phyloP scores from a whole-genome alignment of 2,113 vertebrate genomes.

The Myotis yumanensis region DNA sequence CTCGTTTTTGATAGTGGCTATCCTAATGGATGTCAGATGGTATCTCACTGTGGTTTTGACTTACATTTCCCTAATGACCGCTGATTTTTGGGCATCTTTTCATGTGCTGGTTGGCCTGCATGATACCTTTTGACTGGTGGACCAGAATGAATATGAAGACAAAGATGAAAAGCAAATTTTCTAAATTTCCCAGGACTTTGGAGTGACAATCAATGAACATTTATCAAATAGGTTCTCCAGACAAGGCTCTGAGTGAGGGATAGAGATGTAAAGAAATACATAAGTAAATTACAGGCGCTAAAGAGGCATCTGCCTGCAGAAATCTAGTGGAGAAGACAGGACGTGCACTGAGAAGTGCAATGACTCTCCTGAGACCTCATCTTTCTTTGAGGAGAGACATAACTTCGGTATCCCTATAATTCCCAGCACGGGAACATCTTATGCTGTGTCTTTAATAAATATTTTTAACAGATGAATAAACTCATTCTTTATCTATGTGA shows the following conservation, averaged over 20 bases:
- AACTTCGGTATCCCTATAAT: not conserved
- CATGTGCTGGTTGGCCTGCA: not conserved
- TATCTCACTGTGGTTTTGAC: not conserved
- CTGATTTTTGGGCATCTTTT: not conserved
- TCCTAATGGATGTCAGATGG: not conserved
- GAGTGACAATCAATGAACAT: not conserved
- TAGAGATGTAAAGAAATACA: not conserved
- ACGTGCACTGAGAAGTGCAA: not conserved
- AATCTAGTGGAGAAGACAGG: not conserved
- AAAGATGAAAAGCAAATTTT: slow-evolving; percentile 5
- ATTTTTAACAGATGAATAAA: slow-evolving; percentile 51
- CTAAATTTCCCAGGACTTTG: not conserved
- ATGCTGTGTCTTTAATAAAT: not conserved
- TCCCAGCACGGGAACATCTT: not conserved
- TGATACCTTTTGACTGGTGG: not conserved
- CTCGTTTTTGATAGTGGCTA: not conserved
- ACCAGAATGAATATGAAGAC: not conserved
- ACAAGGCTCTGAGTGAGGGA: not conserved
- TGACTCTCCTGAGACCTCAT: not conserved
- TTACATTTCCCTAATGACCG: not conserved
- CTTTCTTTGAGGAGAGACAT: not conserved
- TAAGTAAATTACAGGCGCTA: not conserved
- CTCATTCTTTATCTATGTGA: not conserved
- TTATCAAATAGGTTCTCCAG: not conserved
- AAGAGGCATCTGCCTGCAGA: not conserved